Evolutionary conservation across 2,888 invertebrate species (phyloP), one percentile per base, ranked within the genome.

Genomic region (Clistopyga incitator): DNA sequence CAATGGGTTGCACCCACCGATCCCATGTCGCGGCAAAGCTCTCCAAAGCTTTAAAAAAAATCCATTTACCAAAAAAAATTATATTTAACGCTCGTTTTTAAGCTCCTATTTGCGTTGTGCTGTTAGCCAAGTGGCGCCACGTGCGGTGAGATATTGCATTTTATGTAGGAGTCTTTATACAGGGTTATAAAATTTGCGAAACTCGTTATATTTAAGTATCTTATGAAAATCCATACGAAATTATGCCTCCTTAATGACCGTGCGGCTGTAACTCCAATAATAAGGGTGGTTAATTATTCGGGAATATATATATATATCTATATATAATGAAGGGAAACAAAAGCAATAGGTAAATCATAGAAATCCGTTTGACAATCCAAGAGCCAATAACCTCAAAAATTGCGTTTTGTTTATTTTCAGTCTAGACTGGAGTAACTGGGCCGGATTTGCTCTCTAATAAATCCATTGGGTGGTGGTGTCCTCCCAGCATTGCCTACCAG

Each of bases 371-470:
- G 20, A 25, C 25, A 67, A 23, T 45, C 20, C 13, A 6, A 20
- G 65, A 45, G 11, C n/a, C n/a, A 23, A 13, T 15, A 23, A 18
- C 15, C 8, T 13, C 0, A 13, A 23, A 45, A 11, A 15, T 1
- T 1, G 3, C 18, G 13, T 10, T 65, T 67, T 47, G 2, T 67
- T 67, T 67, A 15, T 67, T 25, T 25, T 23, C 56, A 3, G 67
- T 70, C 79, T 81, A 79, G 78, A 71, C 80, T 50, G 18, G 64
- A 52, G 78, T 38, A 56, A 84, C 42, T 67, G 77, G 45, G 29
- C 79, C 75, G 68, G 61, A 84, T 83, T 82, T 76, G 80, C 67
- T 83, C 72, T 82, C 42, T 71, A 82, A 86, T 87, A 88, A 88
- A 87, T 87, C 80, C 80, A 85, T 86, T 84, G 84, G 54, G 67